A percentile compares a stretch with the other conserved stretches of the same genome.
phyloP scores from a whole-genome alignment of 2,797 vertebrate genomes.

The Tenualosa thibaudeaui region DNA sequence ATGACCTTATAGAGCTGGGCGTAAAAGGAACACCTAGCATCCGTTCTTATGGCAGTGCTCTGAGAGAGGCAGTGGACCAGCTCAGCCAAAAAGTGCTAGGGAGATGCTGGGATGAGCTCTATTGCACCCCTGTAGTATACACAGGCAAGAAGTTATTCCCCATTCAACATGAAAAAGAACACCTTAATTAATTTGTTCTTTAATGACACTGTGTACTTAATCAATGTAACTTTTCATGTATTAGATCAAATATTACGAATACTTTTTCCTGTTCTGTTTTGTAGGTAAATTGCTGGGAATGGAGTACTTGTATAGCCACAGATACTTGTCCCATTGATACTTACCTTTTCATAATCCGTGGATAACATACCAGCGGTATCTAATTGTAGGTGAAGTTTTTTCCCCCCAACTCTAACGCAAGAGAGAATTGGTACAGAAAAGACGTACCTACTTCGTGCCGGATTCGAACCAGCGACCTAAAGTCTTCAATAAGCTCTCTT shows the following conservation, averaged over 20 bases:
- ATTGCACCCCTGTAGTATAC: neutral
- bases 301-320: slow-evolving; percentile 20
- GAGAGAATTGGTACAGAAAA: no score
- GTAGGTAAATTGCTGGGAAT: slow-evolving; percentile 23
- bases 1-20: slow-evolving; percentile 12
- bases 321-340: no score
- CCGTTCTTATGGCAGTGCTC: neutral
- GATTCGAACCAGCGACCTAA: no score
- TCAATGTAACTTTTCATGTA: neutral
- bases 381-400: no score
- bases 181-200: neutral
- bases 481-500: no score
- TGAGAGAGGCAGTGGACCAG: slow-evolving; percentile 5
- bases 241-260: neutral
- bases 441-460: no score
- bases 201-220: neutral
- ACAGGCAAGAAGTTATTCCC: neutral
- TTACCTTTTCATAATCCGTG: no score
- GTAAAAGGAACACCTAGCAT: neutral
- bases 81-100: neutral
- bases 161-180: neutral
- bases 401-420: no score
- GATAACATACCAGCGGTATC: no score
- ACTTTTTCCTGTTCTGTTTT: neutral
- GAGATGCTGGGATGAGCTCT: neutral